Percentiles rank a stretch among this genome's conserved stretches.
These are phyloP conservation scores for Cottus gobio DNA, from an alignment of 2,113 vertebrate species.

Conservation along the genomic window DNA sequence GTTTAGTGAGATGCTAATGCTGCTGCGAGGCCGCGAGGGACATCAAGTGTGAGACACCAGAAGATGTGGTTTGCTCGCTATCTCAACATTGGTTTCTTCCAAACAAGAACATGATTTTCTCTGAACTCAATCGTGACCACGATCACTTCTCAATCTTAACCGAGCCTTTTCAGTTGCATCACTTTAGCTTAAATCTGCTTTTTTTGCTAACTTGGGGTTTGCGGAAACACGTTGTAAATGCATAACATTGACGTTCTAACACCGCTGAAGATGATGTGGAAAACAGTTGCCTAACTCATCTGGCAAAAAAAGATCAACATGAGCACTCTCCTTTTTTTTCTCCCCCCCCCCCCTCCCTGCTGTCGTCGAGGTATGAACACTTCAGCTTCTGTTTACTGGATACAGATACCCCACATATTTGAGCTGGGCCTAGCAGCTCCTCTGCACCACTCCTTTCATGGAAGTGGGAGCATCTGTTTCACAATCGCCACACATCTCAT, in stretches of 20 bases:
- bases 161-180: not conserved
- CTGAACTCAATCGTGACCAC: not conserved
- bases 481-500: not conserved
- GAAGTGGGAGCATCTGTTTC: constrained; percentile 20
- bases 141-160: not conserved
- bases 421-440: constrained; percentile 1
- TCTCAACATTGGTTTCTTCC: not conserved
- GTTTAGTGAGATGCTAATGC: not conserved
- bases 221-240: not conserved
- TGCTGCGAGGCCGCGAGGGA: too few species aligned
- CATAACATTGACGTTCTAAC: not conserved
- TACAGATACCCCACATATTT: constrained; percentile 19
- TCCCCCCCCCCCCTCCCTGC: too few species aligned
- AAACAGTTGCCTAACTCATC: not conserved
- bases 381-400: constrained; percentile 33
- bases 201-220: not conserved
- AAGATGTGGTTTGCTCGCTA: not conserved
- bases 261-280: not conserved
- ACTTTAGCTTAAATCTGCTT: not conserved
- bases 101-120: not conserved
- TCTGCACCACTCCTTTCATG: constrained; percentile 35
- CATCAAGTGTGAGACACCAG: not conserved
- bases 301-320: not conserved
- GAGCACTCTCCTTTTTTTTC: not conserved
- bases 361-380: not conserved